These are phyloP conservation scores for Palythoa grandiflora DNA, from an alignment of 92 coral and sea anemone species.

Conservation along the genomic window DNA sequence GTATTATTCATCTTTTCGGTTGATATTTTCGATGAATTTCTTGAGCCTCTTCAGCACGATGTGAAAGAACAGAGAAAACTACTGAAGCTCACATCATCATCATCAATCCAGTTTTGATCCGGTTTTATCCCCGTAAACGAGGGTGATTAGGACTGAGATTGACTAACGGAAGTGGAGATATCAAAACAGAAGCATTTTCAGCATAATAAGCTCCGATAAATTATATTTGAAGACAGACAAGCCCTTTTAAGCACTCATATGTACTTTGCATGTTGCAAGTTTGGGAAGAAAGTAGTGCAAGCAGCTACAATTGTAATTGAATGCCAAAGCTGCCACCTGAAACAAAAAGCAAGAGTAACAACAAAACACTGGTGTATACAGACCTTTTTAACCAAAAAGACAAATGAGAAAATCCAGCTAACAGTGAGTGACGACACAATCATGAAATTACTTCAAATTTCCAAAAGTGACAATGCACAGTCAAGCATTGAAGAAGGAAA, in stretches of 20 bases:
- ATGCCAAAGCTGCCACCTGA: slow-evolving; percentile 11
- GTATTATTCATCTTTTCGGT: slow-evolving; percentile 11
- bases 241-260: slow-evolving; percentile 2
- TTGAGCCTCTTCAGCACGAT: too few relatives aligned
- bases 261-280: slow-evolving; percentile 8
- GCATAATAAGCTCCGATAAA: too few relatives aligned
- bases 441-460: slow-evolving; percentile 35
- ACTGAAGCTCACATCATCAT: too few relatives aligned
- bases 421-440: slow-evolving; percentile 19
- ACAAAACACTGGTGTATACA: slow-evolving; percentile 19
- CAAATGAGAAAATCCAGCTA: slow-evolving; percentile 16
- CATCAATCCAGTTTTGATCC: too few relatives aligned
- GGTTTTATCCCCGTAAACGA: too few relatives aligned
- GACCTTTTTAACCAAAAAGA: slow-evolving; percentile 5
- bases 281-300: slow-evolving; percentile 19
- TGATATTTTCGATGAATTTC: background rate
- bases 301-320: slow-evolving; percentile 9
- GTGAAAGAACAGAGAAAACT: too few relatives aligned
- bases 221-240: too few relatives aligned
- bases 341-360: slow-evolving; percentile 14
- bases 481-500: slow-evolving; percentile 26
- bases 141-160: too few relatives aligned
- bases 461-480: background rate
- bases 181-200: too few relatives aligned
- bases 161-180: too few relatives aligned